Evolutionary conservation across 2,888 invertebrate species (phyloP), one percentile per base, ranked within the genome.

Genomic region (Steinernema hermaphroditum): DNA sequence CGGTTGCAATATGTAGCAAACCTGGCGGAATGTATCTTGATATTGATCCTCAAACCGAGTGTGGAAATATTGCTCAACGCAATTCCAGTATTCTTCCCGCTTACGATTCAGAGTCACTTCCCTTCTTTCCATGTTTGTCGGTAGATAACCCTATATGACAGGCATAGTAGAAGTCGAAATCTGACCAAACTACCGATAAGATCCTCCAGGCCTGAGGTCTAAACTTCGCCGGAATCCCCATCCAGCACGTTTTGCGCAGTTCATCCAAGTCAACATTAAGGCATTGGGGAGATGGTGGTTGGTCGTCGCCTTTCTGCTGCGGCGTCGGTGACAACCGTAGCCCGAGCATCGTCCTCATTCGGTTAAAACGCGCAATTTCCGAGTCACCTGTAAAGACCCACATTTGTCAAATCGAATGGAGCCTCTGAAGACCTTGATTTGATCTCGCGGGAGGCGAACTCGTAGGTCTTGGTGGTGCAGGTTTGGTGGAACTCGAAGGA

Each of bases 41-140:
- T 93, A 92, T 71, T 91, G 91, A 87, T 93, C 93, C 86, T 94
- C 94, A 83, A 92, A 91, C 82, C 94, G 92, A 0, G 93, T 92
- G 85, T 94, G 93, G 88, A 96, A 99, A 90, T 98, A 98, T 88
- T 98, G 96, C 78, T 93, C 91, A 24, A 98, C 93, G 82, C 57
- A 72, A 24, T 44, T 70, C 90, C 93, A 93, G 89, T 99, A 99
- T 87, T 97, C 96, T 74, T 93, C 92, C 19, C 97, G 90, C 89
- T 98, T 98, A 72, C 96, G 90, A 86, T 94, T 92, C 77, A 98
- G 88, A 6, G 93, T 94, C 79, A 92, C 92, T 77, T 92, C 91
- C 29, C 96, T 90, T 69, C 96, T 91, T 86, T 97, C 96, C 19
- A 92, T 89, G 88, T 93, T 94, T 0, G 95, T 92, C 19, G 98